A percentile compares a stretch with the other conserved stretches of the same genome.
Evolutionary conservation across 2,797 vertebrate genomes (phyloP).

Genomic region (Aphelocoma californica): DNA sequence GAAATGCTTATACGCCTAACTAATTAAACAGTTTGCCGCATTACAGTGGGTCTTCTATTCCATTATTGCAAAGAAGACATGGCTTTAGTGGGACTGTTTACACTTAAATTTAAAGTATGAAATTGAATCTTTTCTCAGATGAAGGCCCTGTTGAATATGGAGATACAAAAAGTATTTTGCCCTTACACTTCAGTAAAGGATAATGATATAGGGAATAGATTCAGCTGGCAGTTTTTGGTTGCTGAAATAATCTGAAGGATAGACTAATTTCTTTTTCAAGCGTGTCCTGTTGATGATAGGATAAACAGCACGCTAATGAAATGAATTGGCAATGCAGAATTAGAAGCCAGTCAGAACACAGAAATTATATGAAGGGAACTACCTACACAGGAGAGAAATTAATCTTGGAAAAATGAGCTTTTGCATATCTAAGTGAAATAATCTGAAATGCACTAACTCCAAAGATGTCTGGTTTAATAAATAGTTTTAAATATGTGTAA

Average conservation of each 20-base stretch:
- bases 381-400: neutral
- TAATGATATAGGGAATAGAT: conserved; percentile 9
- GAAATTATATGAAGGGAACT: neutral
- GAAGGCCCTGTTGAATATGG: neutral
- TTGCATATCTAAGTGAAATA: neutral
- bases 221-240: neutral
- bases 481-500: neutral
- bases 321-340: neutral
- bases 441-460: neutral
- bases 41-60: neutral
- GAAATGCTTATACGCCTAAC: neutral
- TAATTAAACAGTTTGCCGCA: conserved; percentile 18
- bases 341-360: neutral
- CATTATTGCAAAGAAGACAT: neutral
- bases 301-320: neutral
- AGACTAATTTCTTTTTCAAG: conserved; percentile 20
- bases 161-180: neutral
- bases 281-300: neutral
- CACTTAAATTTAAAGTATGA: neutral
- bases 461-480: neutral
- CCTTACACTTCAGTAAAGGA: conserved; percentile 8
- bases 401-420: neutral
- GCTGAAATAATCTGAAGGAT: conserved; percentile 21
- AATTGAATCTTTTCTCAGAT: neutral
- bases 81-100: neutral